Percentiles rank a stretch among this genome's conserved stretches.
Evolutionary conservation across 2,113 vertebrate genomes (phyloP).

Genomic region (Eidolon helvum): DNA sequence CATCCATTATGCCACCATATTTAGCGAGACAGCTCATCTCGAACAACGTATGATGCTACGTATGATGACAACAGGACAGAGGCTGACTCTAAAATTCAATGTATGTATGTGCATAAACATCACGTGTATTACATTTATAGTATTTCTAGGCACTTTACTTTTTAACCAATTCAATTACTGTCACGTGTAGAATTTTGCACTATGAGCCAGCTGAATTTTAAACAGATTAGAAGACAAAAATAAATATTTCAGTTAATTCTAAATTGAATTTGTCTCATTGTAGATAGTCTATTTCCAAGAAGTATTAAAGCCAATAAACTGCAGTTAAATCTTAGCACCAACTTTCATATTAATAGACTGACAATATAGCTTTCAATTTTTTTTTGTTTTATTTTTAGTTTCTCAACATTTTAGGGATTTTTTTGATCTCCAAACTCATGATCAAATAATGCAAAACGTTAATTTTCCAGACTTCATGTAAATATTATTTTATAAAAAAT

Average conservation of each 20-base stretch:
- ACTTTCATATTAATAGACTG: background rate
- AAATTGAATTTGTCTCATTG: background rate
- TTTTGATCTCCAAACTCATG: background rate
- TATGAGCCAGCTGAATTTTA: background rate
- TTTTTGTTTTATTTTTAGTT: background rate
- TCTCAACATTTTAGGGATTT: background rate
- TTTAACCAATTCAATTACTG: background rate
- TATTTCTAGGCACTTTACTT: background rate
- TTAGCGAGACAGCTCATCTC: background rate
- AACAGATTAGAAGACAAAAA: background rate
- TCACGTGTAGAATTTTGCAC: background rate
- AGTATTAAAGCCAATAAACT: background rate
- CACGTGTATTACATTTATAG: background rate
- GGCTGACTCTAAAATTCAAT: background rate
- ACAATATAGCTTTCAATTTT: background rate
- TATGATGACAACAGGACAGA: too few relatives aligned
- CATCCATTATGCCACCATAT: background rate
- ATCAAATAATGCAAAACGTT: background rate
- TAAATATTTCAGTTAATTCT: conserved; percentile 5
- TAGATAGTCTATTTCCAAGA: background rate
- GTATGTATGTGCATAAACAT: background rate
- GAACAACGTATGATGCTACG: background rate
- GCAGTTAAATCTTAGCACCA: background rate
- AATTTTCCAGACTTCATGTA: background rate
- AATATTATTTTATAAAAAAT: background rate